Evolutionary conservation across 2,888 invertebrate genomes (phyloP), one percentile per base, ranked within the genome.

Genomic region (Sericinus montela): DNA sequence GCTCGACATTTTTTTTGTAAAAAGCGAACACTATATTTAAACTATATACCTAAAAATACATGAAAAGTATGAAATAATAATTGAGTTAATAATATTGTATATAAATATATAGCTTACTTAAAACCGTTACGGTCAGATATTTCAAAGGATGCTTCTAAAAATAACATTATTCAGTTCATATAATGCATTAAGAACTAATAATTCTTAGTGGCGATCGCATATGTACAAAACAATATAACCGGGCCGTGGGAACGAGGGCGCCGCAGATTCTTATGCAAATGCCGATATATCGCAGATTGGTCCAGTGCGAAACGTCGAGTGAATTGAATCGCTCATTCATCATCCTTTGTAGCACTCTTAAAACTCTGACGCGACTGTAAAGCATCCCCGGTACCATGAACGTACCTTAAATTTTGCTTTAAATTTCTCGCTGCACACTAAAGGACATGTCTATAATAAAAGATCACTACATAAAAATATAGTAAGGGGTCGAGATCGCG

Each of bases 191-290:
- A 56, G 59, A 60, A 62, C 60, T 65, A 60, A 58, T 60, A 63
- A 60, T 63, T 56, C 54, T 51, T 38, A 50, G 53, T 45, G 56
- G 49, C 50, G 50, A 47, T 54, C 57, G 55, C 57, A 55, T 25
- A 8, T 25, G 7, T 54, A 53, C 53, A 59, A 75, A 75, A 75
- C 70, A 71, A 70, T 65, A 52, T 54, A 56, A 59, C 55, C 54
- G 54, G 52, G 63, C 70, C 82, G 82, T 84, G 85, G 72, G 83
- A 85, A 84, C 53, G 64, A 65, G 64, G 77, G 68, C 62, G 59
- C 61, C 52, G 54, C 53, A 58, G 55, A 80, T 80, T 84, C 76
- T 80, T 80, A 86, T 86, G 86, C 60, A 72, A 85, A 86, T 85
- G 53, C 55, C 67, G 62, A 74, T 78, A 75, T 72, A 69, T 80